A percentile compares a stretch with the other conserved stretches of the same genome.
Conservation (phyloP, 2,113 vertebrate species). For the Apus apus region DNA sequence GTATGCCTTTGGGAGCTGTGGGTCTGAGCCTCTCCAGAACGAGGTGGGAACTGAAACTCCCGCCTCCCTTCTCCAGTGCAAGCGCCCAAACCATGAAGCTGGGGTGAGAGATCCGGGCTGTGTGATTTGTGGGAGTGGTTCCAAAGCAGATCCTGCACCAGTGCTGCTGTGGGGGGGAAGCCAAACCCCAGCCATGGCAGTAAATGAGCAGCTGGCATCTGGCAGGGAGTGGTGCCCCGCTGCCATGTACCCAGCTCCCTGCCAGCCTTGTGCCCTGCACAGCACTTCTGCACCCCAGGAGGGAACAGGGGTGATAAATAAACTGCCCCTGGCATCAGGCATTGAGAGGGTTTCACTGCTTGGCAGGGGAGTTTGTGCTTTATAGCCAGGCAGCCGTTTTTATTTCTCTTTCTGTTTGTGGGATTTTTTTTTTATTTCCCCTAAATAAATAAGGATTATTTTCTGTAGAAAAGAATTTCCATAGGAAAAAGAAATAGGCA, state of each 20-base stretch:
- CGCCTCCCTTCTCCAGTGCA: accelerated
- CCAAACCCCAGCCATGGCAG: accelerated
- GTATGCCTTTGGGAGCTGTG: accelerated
- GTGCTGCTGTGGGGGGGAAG: not conserved
- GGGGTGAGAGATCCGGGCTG: not conserved
- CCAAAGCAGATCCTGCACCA: not conserved
- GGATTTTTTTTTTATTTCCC: not conserved
- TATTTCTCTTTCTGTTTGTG: not conserved
- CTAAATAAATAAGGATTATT: not conserved
- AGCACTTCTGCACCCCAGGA: not conserved
- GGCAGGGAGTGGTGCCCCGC: not conserved
- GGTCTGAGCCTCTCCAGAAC: not conserved
- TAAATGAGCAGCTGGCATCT: not conserved
- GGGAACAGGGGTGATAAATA: not conserved
- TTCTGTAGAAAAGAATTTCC: not conserved
- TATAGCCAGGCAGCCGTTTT: not conserved
- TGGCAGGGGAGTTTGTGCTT: not conserved
- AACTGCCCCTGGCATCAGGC: not conserved
- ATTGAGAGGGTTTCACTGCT: not conserved
- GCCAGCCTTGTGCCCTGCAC: not conserved
- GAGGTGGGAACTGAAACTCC: not conserved
- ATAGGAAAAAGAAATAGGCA: not conserved
- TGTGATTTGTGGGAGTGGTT: not conserved
- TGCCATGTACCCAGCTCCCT: not conserved
- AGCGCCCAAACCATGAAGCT: not conserved